Conservation (phyloP, 37 sponge, comb jelly and placozoan species). For the Cliona cf. orientalis region DNA sequence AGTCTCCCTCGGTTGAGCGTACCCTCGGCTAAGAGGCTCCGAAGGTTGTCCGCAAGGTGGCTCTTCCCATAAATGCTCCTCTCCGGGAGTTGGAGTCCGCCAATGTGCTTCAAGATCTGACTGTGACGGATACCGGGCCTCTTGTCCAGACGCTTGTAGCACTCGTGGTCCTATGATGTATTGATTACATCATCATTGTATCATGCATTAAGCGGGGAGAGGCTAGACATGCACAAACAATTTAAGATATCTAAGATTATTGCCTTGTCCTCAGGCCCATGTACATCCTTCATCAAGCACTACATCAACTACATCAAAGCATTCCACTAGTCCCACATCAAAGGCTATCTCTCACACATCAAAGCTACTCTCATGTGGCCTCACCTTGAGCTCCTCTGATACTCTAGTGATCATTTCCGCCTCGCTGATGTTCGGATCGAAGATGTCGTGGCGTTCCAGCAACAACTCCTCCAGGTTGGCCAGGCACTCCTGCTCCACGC, state of each 20-base stretch:
- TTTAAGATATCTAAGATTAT: too few relatives aligned
- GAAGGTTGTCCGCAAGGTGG: not conserved
- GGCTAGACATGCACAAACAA: too few relatives aligned
- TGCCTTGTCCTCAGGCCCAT: too few relatives aligned
- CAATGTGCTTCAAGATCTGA: constrained; percentile 47
- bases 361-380: too few relatives aligned
- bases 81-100: constrained; percentile 29
- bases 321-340: too few relatives aligned
- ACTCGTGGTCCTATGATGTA: constrained; percentile 25
- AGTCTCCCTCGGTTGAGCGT: constrained; percentile 1
- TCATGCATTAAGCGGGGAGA: not conserved
- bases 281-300: too few relatives aligned
- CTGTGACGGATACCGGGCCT: not conserved
- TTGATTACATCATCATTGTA: too few relatives aligned
- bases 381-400: constrained; percentile 46
- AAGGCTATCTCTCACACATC: too few relatives aligned
- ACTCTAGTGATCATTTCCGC: constrained; percentile 14
- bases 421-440: not conserved
- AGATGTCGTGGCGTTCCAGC: constrained; percentile 64
- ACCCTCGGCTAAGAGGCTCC: not conserved
- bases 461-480: constrained; percentile 61
- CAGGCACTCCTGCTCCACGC: constrained; percentile 49
- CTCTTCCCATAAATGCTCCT: constrained; percentile 26
- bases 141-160: constrained; percentile 42
- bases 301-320: too few relatives aligned